Conservation (phyloP, 2,113 vertebrate genomes). For the Cnemophilus loriae region DNA sequence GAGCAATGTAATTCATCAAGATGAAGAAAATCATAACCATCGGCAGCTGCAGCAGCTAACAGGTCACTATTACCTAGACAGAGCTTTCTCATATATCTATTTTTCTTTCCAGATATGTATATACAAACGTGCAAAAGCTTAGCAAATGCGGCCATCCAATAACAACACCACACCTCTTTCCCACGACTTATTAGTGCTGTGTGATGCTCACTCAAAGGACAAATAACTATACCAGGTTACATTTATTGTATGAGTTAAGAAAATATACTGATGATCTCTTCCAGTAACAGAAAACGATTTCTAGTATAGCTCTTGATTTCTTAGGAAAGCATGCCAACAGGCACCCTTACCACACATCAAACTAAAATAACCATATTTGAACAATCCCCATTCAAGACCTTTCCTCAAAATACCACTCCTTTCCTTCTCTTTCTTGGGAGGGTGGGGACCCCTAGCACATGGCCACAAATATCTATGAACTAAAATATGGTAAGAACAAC, state of each 20-base stretch:
- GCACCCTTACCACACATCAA: background rate
- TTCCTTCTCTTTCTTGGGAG: background rate
- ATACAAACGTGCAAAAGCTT: background rate
- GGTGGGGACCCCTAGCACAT: rapidly evolving
- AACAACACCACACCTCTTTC: background rate
- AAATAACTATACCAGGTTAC: background rate
- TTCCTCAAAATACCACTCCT: background rate
- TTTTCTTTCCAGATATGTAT: background rate
- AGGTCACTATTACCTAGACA: background rate
- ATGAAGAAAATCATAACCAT: background rate
- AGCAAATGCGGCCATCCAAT: background rate
- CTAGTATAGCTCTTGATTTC: background rate
- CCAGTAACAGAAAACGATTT: background rate
- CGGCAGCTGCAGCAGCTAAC: background rate
- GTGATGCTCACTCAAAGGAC: background rate
- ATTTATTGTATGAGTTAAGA: background rate
- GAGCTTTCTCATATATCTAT: background rate
- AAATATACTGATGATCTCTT: background rate
- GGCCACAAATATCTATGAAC: background rate
- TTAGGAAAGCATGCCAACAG: background rate
- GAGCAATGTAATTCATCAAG: background rate
- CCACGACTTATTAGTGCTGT: background rate
- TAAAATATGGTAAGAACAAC: background rate
- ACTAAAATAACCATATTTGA: background rate
- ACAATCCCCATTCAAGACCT: background rate